Conservation (phyloP, 1,140 invertebrate genomes). For the Mylabris phalerata region DNA sequence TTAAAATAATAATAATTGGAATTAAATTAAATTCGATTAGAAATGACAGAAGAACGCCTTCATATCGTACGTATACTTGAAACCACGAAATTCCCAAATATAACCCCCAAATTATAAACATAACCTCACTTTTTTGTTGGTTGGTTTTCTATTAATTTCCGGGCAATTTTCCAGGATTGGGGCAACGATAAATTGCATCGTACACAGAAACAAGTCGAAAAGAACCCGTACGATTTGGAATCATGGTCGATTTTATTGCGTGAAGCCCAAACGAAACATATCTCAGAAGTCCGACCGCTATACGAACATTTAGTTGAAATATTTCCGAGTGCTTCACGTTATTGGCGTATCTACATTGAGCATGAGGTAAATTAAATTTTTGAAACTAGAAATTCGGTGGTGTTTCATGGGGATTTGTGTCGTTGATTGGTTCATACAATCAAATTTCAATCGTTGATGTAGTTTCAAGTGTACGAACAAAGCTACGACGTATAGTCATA, state of each 20-base stretch:
- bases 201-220: constrained; percentile 73
- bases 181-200: constrained; percentile 74
- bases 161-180: constrained; percentile 63
- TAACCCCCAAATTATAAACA: not conserved
- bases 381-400: not conserved
- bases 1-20: too few species aligned
- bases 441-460: too few species aligned
- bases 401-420: too few species aligned
- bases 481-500: too few species aligned
- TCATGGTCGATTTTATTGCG: constrained; percentile 93
- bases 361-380: constrained; percentile 71
- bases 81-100: not conserved
- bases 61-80: constrained; percentile 35
- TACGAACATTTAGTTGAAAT: constrained; percentile 91
- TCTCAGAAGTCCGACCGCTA: constrained; percentile 82
- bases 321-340: constrained; percentile 93
- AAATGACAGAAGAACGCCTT: constrained; percentile 36
- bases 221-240: constrained; percentile 88
- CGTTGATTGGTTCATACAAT: too few species aligned
- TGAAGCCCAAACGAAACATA: constrained; percentile 84
- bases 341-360: constrained; percentile 99
- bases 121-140: not conserved
- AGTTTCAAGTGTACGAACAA: too few species aligned
- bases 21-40: too few species aligned
- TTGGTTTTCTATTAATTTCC: constrained; percentile 6